Percentiles rank a stretch among this genome's conserved stretches.
Evolutionary conservation across 1,140 invertebrate species (phyloP).

Genomic region (Pogonus chalceus): DNA sequence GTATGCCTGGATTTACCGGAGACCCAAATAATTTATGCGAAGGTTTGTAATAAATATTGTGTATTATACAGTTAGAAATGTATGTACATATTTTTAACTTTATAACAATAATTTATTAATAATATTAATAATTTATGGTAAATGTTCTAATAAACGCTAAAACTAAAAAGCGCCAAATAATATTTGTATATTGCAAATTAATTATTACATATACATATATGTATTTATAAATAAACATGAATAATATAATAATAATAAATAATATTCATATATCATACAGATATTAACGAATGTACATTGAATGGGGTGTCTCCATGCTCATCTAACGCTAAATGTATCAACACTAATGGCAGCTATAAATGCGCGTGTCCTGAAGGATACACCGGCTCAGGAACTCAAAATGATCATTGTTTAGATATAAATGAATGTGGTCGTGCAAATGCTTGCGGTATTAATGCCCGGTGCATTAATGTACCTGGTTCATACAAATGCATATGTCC

Average conservation of each 20-base stretch:
- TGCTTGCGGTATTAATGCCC: conserved; percentile 76
- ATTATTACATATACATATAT: too few relatives aligned
- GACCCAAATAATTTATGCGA: conserved; percentile 59
- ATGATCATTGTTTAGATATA: conserved; percentile 49
- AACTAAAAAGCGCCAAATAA: too few relatives aligned
- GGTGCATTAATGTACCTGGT: conserved; percentile 86
- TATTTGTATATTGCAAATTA: too few relatives aligned
- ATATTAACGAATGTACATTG: conserved; percentile 50
- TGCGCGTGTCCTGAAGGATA: conserved; percentile 67
- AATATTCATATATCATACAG: conserved; percentile 26
- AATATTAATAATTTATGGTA: too few relatives aligned
- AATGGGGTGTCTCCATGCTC: conserved; percentile 48
- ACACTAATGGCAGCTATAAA: conserved; percentile 60
- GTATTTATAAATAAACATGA: too few relatives aligned
- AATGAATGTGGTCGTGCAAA: conserved; percentile 54
- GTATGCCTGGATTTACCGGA: conserved; percentile 65
- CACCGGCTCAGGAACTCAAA: conserved; percentile 39
- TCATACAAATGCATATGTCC: conserved; percentile 89
- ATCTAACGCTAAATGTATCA: conserved; percentile 59
- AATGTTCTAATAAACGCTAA: too few relatives aligned
- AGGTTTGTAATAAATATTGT: conserved; percentile 52
- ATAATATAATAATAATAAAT: background rate
- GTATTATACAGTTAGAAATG: too few relatives aligned
- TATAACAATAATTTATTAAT: too few relatives aligned
- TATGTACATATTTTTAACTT: too few relatives aligned